Conservation (phyloP, 2,888 invertebrate species). For the Bombylius discolor region DNA sequence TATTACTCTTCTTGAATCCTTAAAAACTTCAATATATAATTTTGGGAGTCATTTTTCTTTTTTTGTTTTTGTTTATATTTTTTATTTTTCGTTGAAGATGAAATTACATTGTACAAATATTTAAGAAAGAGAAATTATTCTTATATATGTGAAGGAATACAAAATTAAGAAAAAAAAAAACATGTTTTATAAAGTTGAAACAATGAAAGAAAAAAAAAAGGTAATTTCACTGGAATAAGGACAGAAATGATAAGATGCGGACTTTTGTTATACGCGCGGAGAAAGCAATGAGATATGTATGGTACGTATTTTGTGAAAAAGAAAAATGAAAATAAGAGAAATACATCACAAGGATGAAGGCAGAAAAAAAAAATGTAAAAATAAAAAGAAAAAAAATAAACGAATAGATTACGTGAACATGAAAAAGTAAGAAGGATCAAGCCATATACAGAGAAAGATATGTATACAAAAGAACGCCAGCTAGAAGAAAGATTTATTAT, state of each 20-base stretch:
- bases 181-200: slow-evolving; percentile 1
- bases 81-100: background rate
- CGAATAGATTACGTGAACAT: slow-evolving; percentile 3
- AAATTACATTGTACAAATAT: no score
- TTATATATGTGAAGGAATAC: no score
- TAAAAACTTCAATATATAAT: no score
- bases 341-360: background rate
- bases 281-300: background rate
- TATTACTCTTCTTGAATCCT: no score
- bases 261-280: background rate
- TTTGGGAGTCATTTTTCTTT: no score
- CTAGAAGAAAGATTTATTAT: slow-evolving; percentile 40
- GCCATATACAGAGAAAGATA: background rate
- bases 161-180: background rate
- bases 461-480: slow-evolving; percentile 11
- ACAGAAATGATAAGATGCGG: slow-evolving; percentile 4
- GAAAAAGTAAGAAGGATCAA: slow-evolving; percentile 9
- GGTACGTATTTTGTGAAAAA: background rate
- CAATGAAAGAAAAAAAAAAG: background rate
- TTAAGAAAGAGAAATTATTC: no score
- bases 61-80: no score
- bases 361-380: background rate
- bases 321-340: background rate
- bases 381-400: background rate
- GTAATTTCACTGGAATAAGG: slow-evolving; percentile 3